Percentiles rank a stretch among this genome's conserved stretches.
These are phyloP conservation scores for Rhizoglyphus robini DNA, from an alignment of 1,140 invertebrate species.

Conservation along the genomic window DNA sequence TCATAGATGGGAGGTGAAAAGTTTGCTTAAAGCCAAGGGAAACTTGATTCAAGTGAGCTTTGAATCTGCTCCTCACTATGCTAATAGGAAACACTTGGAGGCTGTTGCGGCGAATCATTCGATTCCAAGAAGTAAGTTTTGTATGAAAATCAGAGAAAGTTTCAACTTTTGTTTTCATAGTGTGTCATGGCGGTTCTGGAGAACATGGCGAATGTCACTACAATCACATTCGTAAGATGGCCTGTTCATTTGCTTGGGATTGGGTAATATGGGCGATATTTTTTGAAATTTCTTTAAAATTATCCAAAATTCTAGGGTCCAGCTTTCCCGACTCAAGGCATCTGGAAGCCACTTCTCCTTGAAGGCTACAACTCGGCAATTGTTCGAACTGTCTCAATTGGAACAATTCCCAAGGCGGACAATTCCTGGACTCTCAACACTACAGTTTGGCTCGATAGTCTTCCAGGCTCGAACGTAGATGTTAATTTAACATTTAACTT, in stretches of 20 bases:
- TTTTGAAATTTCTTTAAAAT: neutral
- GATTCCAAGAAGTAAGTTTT: conserved; percentile 83
- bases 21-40: conserved; percentile 34
- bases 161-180: no score
- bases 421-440: neutral
- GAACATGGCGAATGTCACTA: no score
- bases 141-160: no score
- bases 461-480: neutral
- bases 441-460: neutral
- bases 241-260: conserved; percentile 92
- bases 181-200: no score
- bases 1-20: conserved; percentile 60
- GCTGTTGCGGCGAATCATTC: conserved; percentile 40
- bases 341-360: conserved; percentile 53
- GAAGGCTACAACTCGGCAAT: conserved; percentile 33
- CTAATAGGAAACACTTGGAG: conserved; percentile 44
- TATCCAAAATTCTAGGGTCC: conserved; percentile 36
- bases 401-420: neutral
- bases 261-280: no score
- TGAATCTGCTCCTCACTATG: conserved; percentile 54
- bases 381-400: neutral
- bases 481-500: neutral
- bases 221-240: conserved; percentile 93
- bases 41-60: conserved; percentile 58
- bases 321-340: conserved; percentile 80